Conservation (phyloP, 2,888 invertebrate genomes). For the Limnephilus marmoratus region DNA sequence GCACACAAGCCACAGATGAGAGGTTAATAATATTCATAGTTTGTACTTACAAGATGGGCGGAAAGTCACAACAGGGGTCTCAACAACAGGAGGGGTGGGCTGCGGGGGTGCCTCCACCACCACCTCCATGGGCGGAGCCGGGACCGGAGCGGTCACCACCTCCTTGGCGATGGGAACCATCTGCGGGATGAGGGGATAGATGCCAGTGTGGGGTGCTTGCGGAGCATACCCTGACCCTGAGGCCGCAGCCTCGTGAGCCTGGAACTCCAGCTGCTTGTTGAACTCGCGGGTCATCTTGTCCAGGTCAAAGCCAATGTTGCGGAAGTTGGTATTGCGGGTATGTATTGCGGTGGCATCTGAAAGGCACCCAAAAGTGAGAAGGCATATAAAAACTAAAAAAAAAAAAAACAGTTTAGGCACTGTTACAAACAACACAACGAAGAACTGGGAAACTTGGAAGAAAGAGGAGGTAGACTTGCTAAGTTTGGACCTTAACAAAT, state of each 20-base stretch:
- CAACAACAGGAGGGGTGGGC: background rate
- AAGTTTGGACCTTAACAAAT: no score
- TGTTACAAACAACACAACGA: background rate
- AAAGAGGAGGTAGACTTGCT: background rate
- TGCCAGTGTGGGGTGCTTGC: conserved; percentile 9
- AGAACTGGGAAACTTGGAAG: background rate
- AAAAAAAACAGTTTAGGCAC: background rate
- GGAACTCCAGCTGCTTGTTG: conserved; percentile 56
- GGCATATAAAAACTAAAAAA: background rate
- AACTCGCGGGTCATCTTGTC: conserved; percentile 55
- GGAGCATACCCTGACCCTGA: background rate
- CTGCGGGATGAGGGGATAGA: conserved; percentile 59
- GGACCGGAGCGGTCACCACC: background rate
- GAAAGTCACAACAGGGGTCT: conserved; percentile 8
- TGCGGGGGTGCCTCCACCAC: background rate
- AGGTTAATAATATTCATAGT: no score
- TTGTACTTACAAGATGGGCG: conserved; percentile 29
- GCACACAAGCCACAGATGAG: no score
- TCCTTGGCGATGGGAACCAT: background rate
- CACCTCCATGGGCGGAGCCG: conserved; percentile 19
- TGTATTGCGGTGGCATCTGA: conserved; percentile 17
- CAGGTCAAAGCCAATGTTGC: conserved; percentile 57
- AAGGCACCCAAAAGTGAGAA: background rate
- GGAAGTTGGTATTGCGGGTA: background rate
- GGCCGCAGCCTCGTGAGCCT: background rate